Base-by-base conservation (phyloP, 2,797 vertebrate genomes). In the Valencia hispanica region DNA sequence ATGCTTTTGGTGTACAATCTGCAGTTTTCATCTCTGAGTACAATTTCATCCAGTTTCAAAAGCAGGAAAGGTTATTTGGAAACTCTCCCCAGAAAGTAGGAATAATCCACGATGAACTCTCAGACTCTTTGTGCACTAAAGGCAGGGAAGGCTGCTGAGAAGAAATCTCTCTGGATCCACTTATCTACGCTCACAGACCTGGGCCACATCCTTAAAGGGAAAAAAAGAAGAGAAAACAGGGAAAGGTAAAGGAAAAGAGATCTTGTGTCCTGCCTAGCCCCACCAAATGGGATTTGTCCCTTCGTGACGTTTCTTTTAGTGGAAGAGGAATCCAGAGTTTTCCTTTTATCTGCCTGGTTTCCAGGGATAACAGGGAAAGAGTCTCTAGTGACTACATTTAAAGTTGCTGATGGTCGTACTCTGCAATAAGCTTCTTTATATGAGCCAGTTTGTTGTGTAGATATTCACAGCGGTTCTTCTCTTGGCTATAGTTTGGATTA, bases 391-490 rank as follows among this genome's bases (percentile, higher is more conserved):
- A 88, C 95, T 93, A 96, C 86, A 93, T 91, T 91, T 97, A 96
- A 78, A 98, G 96, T 93, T 97, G 98, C 93, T 96, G 96, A 92
- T 98, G 98, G 96, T 99, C 98, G 15, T 97, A 99, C 87, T 97
- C 96, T 48, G 97, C 97, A 91, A 99, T 99, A 87, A 97, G 97
- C 96, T 96, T 96, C 95, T 99, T 99, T 94, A 99, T 98, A 90
- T 99, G 97, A 74, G 98, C 97, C 95, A 99, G 97, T 94, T 99
- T 99, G 94, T 97, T 97, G 96, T 99, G 98, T 89, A 99, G 97
- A 95, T 99, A 99, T 96, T 99, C 98, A 80, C 98, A 99, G 93
- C 98, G 97, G 87, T 97, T 97, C 95, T 99, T 99, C 94, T 99
- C 98, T 92, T 97, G 96, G 95, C 97, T 97, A 95, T 99, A 99